Conservation (phyloP, 2,888 invertebrate species). For the Eilema griseolum region DNA sequence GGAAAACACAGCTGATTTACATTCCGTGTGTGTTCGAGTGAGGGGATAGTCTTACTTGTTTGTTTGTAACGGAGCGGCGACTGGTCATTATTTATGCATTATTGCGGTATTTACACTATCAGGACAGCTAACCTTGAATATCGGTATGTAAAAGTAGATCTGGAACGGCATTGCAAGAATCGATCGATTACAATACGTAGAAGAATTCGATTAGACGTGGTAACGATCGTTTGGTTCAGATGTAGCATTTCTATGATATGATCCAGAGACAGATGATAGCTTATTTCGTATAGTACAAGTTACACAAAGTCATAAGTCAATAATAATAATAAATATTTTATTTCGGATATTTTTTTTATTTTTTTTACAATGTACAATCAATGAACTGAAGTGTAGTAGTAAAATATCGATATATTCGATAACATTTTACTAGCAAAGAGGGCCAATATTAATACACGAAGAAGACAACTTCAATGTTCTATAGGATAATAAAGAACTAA, state of each 20-base stretch:
- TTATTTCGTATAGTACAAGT: too few relatives aligned
- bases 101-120: slow-evolving; percentile 39
- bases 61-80: slow-evolving; percentile 37
- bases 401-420: too few relatives aligned
- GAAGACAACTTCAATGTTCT: background rate
- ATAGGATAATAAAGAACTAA: background rate
- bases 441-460: background rate
- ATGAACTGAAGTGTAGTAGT: too few relatives aligned
- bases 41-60: slow-evolving; percentile 33
- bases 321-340: too few relatives aligned
- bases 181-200: background rate
- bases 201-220: background rate
- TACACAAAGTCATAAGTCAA: too few relatives aligned
- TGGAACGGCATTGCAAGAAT: background rate
- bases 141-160: background rate
- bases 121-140: slow-evolving; percentile 4
- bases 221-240: background rate
- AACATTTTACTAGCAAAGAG: background rate
- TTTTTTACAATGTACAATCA: too few relatives aligned
- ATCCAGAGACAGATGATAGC: background rate
- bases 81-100: slow-evolving; percentile 50
- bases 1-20: slow-evolving; percentile 39
- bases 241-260: background rate
- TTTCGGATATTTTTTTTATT: too few relatives aligned
- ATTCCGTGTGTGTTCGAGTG: slow-evolving; percentile 37